Conservation (phyloP, 2,797 vertebrate species). For the Ataeniobius toweri region DNA sequence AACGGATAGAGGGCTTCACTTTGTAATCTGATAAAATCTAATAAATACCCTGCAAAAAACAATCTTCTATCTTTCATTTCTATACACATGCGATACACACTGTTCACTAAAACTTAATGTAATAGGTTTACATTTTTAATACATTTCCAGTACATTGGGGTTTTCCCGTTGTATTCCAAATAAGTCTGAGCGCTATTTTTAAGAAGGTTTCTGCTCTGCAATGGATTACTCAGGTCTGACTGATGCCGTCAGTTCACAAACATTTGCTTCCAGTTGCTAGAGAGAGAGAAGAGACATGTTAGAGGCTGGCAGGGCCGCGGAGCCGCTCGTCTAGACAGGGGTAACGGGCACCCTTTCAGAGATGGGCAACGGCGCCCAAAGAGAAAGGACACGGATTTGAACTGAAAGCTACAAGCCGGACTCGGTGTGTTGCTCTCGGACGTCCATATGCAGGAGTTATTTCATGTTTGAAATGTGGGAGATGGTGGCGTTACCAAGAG, state of each 20-base stretch:
- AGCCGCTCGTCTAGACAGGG: conserved; percentile 61
- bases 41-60: not conserved
- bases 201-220: conserved; percentile 6
- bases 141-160: not conserved
- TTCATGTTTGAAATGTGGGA: conserved; percentile 81
- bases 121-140: too few relatives aligned
- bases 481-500: conserved; percentile 83
- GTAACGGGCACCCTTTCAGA: conserved; percentile 65
- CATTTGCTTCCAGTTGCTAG: conserved; percentile 76
- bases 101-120: not conserved
- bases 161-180: not conserved
- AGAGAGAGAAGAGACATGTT: conserved; percentile 79
- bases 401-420: conserved; percentile 52
- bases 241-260: conserved; percentile 81
- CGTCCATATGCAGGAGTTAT: conserved; percentile 68
- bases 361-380: conserved; percentile 76
- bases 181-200: not conserved
- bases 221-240: conserved; percentile 69
- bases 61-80: not conserved
- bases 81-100: too few relatives aligned
- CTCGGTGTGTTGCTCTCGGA: conserved; percentile 52
- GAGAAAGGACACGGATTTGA: conserved; percentile 61
- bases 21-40: too few relatives aligned
- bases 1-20: too few relatives aligned
- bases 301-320: conserved; percentile 68